Conservation (phyloP, 2,797 vertebrate genomes). For the Anguilla marmorata region DNA sequence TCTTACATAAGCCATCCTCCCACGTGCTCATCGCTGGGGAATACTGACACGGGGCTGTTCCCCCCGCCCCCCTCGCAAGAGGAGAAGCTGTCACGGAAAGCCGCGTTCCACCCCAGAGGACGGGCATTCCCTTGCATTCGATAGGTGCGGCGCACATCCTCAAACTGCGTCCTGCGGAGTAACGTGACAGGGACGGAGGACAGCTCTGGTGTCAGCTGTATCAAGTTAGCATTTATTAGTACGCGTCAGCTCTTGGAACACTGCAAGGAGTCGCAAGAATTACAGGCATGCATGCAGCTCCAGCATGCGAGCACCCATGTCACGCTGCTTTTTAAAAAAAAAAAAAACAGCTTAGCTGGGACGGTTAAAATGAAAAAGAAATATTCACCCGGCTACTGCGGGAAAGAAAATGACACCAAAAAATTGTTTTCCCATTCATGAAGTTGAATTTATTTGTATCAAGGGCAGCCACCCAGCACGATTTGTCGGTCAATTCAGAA, state of each 20-base stretch:
- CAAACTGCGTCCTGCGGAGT: not conserved
- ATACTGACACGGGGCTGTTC: not conserved
- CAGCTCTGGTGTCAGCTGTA: not conserved
- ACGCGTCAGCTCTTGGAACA: not conserved
- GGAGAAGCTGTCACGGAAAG: not conserved
- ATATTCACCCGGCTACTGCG: not conserved
- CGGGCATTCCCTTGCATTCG: not conserved
- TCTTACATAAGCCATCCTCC: constrained; percentile 1
- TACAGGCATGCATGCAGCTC: not conserved
- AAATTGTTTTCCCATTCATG: constrained; percentile 6
- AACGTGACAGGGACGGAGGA: not conserved
- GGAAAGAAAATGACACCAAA: not conserved
- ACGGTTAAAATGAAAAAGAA: not conserved
- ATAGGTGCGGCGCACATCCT: not conserved
- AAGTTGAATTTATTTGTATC: constrained; percentile 25
- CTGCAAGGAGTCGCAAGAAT: not conserved
- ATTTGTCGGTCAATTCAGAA: constrained; percentile 16
- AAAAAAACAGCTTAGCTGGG: not conserved
- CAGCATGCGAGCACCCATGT: not conserved
- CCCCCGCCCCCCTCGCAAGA: not conserved
- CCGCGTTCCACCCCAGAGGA: not conserved
- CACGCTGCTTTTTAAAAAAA: not conserved
- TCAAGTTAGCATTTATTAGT: not conserved
- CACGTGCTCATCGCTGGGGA: not conserved
- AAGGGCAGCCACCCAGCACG: constrained; percentile 13